phyloP scores from a whole-genome alignment of 2,797 vertebrate genomes.

The Coccyzus lansbergi region DNA sequence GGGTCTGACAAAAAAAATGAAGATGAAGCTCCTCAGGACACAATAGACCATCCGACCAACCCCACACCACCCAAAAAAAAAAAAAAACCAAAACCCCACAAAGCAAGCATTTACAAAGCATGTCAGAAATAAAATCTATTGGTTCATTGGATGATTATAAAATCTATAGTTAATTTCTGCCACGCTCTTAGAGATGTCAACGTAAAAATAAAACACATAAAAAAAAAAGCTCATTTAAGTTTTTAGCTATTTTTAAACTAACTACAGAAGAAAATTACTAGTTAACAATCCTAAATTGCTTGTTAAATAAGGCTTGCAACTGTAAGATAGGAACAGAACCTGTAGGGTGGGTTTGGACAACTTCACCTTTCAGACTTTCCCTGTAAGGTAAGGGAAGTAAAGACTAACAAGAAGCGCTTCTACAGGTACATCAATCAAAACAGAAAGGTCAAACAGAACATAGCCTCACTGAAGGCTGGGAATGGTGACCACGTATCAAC shows the following conservation, averaged over 20 bases:
- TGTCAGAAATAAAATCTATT: not conserved
- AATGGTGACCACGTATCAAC: no score
- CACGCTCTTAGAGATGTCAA: not conserved
- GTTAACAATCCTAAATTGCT: constrained; percentile 5
- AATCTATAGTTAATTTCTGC: not conserved
- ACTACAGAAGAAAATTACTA: not conserved
- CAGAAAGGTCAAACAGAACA: no score
- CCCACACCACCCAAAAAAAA: not conserved
- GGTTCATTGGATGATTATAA: not conserved
- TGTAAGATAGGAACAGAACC: not conserved
- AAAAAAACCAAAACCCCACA: not conserved
- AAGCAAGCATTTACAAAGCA: not conserved
- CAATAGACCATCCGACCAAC: not conserved
- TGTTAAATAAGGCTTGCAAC: not conserved
- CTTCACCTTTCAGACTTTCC: not conserved
- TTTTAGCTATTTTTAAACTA: constrained; percentile 26
- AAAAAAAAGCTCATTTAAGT: not conserved
- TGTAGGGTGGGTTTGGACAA: not conserved
- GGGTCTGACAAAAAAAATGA: not conserved
- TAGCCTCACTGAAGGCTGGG: no score
- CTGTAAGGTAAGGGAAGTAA: not conserved
- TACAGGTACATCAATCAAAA: no score
- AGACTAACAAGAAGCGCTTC: no score
- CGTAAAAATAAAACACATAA: not conserved
- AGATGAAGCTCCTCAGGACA: not conserved